Base-by-base conservation (phyloP, 2,113 vertebrate genomes). In the Tachysurus vachellii region DNA sequence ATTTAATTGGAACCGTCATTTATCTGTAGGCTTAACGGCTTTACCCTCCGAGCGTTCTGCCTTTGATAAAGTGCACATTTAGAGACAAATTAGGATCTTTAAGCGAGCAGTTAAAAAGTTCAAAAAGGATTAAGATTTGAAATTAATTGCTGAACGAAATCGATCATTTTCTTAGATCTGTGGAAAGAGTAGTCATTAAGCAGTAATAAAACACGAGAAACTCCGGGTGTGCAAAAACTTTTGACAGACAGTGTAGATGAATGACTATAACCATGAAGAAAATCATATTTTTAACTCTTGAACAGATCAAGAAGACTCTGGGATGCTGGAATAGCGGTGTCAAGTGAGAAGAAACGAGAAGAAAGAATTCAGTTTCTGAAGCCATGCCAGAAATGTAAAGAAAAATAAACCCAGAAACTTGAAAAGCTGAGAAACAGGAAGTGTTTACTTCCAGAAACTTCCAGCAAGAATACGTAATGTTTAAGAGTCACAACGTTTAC, bases 251-350 rank as follows among this genome's bases (percentile, higher is more conserved):
- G 36, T 21, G 70, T 4, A 73, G 70, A 44, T 23, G 36, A 71
- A 42, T 21, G 11, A 12, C 21, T 50, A 23, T 47, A 50, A 47
- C 42, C 12, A 50, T 26, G 19, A 50, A 75, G 44, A 75, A 50
- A 75, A 50, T 50, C 44, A 26, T 75, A 75, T 75, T 75, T 86
- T 79, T 23, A 53, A 31, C 70, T 83, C 7, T 70, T 23, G 12
- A 3, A 23, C 53, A 80, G 61, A 53, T 88, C 26, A 14, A 56
- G 9, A 31, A 13, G 17, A 47, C 56, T 80, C 47, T 2, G 21
- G 54, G 11, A 80, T 61, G 28, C 71, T 44, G 19, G 36, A 44
- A 73, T 10, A 73, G 8, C 7, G 3, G 36, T 44, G 70, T 44
- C 70, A 73, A 44, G 21, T 17, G 36, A 36, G 71, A 21, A 26